Evolutionary conservation across 2,888 invertebrate species (phyloP), one percentile per base, ranked within the genome.

Genomic region (Acleris sparsana): DNA sequence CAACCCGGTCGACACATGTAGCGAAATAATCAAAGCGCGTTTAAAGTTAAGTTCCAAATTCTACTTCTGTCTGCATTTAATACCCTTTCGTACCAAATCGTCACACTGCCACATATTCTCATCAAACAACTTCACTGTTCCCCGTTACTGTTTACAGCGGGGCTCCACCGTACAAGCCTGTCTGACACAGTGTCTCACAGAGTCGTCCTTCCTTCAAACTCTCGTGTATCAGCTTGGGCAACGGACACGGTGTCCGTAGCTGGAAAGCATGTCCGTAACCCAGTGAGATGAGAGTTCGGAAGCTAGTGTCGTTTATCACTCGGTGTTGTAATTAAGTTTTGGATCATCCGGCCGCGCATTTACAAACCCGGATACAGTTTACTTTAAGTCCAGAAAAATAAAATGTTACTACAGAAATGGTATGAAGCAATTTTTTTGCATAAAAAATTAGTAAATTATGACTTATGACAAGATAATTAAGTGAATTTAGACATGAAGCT

Each of bases 301-400:
- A 59, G 46, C 53, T 2, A 6, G 20, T 16, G 53, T 49, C 64
- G 48, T 64, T 59, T 59, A 64, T 64, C 64, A 55, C 64, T 25
- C 48, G 29, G 48, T 48, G 18, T 39, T 53, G 64, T 64, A 64
- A 64, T 64, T 64, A 64, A 60, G 64, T 59, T 48, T 63, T 53
- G 59, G 59, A 64, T 64, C 64, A 64, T 64, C 53, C 43, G 18
- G 48, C 9, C 9, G 64, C 64, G 64, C 5, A 33, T 53, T 59
- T 11, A 16, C 64, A 11, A 59, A 59, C 39, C 11, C 22, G 18
- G 46, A 18, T 53, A 25, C 53, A 48, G 29, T 20, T 29, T 7
- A n/a, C 29, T 56, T 16, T 0, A 13, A 16, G 13, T 44, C 44
- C 5, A 44, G 3, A 44, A 44, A 44, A 13, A n/a, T 1, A 44